Conservation (phyloP, 2,113 vertebrate species). For the Todiramphus saurophagus region DNA sequence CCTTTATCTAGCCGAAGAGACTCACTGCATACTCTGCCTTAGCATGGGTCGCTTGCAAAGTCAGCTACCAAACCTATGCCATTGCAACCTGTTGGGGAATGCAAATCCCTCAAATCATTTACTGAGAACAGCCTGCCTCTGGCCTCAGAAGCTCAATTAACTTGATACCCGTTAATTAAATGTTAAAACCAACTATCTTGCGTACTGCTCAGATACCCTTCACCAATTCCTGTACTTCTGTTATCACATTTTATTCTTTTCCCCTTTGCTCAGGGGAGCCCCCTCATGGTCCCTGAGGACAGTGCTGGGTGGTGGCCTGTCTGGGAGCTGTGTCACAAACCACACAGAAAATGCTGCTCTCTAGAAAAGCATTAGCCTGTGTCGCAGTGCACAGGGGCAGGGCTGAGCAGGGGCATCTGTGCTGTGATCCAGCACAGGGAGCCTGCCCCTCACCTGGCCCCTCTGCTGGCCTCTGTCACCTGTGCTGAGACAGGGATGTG, state of each 20-base stretch:
- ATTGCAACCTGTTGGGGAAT: not conserved
- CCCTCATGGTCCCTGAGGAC: accelerated
- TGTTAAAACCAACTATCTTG: not conserved
- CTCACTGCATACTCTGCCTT: not conserved
- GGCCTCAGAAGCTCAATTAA: not conserved
- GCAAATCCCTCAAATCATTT: not conserved
- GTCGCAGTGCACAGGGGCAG: not conserved
- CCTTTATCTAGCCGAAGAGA: not conserved
- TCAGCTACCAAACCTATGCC: not conserved
- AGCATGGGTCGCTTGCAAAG: not conserved
- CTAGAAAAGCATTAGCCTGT: not conserved
- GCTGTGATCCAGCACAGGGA: accelerated
- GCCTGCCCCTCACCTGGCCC: accelerated
- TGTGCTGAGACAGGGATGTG: not conserved
- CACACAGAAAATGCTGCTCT: not conserved
- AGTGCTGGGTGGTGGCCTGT: not conserved
- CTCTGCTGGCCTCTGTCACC: not conserved
- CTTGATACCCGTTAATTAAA: not conserved
- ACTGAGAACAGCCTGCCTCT: not conserved
- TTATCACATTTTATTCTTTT: not conserved
- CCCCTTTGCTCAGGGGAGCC: not conserved
- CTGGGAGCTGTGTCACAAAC: not conserved
- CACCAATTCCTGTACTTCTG: not conserved
- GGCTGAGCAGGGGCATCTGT: accelerated
- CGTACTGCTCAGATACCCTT: not conserved